These are phyloP conservation scores for Huso huso DNA, from an alignment of 2,797 vertebrate species.

Conservation along the genomic window DNA sequence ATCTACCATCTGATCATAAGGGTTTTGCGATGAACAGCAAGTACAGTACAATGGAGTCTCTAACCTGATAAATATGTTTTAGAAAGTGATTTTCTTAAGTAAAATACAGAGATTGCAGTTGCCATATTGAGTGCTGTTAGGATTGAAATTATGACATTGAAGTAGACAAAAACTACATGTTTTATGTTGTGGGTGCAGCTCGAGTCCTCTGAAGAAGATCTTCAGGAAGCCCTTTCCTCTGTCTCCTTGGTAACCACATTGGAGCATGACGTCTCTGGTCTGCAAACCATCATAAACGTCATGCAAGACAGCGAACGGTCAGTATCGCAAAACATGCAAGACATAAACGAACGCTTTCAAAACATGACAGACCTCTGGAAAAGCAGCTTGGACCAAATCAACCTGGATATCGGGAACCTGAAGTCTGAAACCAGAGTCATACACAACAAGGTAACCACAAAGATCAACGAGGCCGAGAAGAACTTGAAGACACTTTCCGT, in stretches of 20 bases:
- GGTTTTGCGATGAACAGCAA: no score
- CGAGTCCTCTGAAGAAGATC: slow-evolving; percentile 67
- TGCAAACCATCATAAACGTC: slow-evolving; percentile 49
- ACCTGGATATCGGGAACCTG: slow-evolving; percentile 53
- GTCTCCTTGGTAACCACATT: slow-evolving; percentile 61
- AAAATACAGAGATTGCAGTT: no score
- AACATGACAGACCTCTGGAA: slow-evolving; percentile 72
- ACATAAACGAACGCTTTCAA: slow-evolving; percentile 65
- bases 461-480: slow-evolving; percentile 74
- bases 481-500: slow-evolving; percentile 59
- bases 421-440: slow-evolving; percentile 69
- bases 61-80: no score
- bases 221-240: slow-evolving; percentile 60
- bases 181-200: slow-evolving; percentile 94
- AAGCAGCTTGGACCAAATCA: slow-evolving; percentile 54
- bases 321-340: slow-evolving; percentile 58
- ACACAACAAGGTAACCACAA: slow-evolving; percentile 61
- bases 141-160: not conserved
- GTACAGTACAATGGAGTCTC: no score
- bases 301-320: slow-evolving; percentile 64
- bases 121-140: no score
- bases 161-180: slow-evolving; percentile 52
- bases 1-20: no score
- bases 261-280: slow-evolving; percentile 64
- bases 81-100: no score